A percentile compares a stretch with the other conserved stretches of the same genome.
Conservation (phyloP, 2,797 vertebrate genomes). For the Typhlichthys eigenmanni region DNA sequence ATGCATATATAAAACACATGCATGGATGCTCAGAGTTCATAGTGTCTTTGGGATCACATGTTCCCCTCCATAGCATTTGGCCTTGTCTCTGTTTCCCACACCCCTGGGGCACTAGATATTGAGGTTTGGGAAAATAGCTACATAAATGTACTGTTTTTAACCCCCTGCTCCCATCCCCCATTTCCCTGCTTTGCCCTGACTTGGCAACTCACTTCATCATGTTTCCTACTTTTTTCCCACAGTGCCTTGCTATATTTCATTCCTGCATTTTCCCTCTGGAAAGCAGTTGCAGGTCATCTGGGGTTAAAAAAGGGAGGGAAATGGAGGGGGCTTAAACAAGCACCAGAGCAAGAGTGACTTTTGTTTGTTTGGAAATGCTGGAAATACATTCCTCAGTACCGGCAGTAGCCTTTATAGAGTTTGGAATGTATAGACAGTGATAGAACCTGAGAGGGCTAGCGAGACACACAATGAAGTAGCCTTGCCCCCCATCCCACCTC, state of each 20-base stretch:
- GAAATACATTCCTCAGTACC: conserved; percentile 31
- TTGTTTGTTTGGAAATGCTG: conserved; percentile 22
- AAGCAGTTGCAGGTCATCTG: conserved; percentile 57
- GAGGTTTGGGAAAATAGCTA: conserved; percentile 73
- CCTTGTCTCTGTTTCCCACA: conserved; percentile 18
- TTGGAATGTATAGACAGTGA: background rate
- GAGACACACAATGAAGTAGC: conserved; percentile 6
- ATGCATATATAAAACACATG: no score
- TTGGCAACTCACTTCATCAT: conserved; percentile 38
- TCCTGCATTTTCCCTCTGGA: conserved; percentile 13
- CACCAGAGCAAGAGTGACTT: conserved; percentile 17
- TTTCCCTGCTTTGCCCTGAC: conserved; percentile 39
- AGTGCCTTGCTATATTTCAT: conserved; percentile 51
- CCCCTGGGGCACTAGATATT: conserved; percentile 41
- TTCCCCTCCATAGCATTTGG: conserved; percentile 4
- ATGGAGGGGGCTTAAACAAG: conserved; percentile 27
- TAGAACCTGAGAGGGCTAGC: background rate
- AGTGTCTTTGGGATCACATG: background rate
- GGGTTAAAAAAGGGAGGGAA: conserved; percentile 43
- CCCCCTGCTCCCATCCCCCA: conserved; percentile 37
- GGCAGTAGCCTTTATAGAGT: conserved; percentile 16
- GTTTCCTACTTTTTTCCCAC: conserved; percentile 66
- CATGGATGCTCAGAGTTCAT: no score
- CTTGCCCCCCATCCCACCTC: no score
- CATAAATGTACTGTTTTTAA: conserved; percentile 67